Evolutionary conservation across 2,888 invertebrate genomes (phyloP).

Genomic region (Linyphia triangularis): DNA sequence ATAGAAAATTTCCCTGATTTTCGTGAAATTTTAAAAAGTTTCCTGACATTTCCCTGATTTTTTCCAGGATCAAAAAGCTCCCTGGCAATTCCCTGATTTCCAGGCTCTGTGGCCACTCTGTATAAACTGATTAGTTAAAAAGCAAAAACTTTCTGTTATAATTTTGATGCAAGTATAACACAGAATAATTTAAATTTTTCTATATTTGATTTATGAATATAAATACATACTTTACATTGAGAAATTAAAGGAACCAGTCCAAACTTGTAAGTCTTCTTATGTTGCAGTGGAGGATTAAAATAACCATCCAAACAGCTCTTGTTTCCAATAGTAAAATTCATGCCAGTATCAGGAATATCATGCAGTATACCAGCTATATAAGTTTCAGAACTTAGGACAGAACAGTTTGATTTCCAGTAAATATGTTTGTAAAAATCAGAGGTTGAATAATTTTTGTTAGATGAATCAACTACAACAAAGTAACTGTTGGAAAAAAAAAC

Average conservation of each 20-base stretch:
- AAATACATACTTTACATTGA: conserved; percentile 1
- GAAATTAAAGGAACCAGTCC: not conserved
- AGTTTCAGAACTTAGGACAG: not conserved
- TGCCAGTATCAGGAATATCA: conserved; percentile 9
- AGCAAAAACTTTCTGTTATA: too few relatives aligned
- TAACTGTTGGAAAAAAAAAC: conserved; percentile 29
- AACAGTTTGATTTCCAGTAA: not conserved
- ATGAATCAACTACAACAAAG: conserved; percentile 11
- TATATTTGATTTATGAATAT: not conserved
- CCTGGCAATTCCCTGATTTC: too few relatives aligned
- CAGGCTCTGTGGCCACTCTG: too few relatives aligned
- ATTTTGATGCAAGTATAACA: too few relatives aligned
- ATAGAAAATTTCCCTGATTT: too few relatives aligned
- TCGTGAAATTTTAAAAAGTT: too few relatives aligned
- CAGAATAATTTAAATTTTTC: too few relatives aligned
- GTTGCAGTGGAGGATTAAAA: conserved; percentile 6
- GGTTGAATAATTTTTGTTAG: not conserved
- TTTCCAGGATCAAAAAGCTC: too few relatives aligned
- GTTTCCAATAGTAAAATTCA: conserved; percentile 10
- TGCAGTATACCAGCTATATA: conserved; percentile 18
- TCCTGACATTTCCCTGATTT: too few relatives aligned
- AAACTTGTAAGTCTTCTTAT: conserved; percentile 1
- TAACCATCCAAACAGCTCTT: conserved; percentile 7
- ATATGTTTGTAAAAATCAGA: not conserved
- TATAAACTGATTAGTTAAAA: too few relatives aligned